Evolutionary conservation across 2,113 vertebrate genomes (phyloP).

Genomic region (Tyrannus savana): DNA sequence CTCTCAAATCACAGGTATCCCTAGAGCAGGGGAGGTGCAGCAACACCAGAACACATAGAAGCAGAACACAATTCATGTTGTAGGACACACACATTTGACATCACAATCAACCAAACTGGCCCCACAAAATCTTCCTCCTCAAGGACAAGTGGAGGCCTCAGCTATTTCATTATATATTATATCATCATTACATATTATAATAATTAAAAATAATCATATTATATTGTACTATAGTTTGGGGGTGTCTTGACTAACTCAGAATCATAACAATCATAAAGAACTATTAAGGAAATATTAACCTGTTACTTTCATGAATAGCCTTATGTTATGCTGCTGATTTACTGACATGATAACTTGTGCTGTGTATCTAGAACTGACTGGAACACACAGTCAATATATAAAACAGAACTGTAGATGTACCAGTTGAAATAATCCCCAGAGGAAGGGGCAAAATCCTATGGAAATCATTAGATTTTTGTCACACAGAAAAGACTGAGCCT

Average conservation of each 20-base stretch:
- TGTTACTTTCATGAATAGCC: neutral
- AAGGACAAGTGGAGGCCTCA: neutral
- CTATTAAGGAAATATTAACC: neutral
- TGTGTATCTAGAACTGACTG: neutral
- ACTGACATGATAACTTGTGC: accelerated
- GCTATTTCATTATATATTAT: neutral
- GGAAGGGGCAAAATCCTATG: neutral
- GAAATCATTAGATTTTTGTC: neutral
- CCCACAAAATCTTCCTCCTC: neutral
- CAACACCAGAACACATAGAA: accelerated
- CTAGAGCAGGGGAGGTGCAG: neutral
- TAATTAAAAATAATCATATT: no score
- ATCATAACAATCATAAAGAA: neutral
- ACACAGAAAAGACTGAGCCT: neutral
- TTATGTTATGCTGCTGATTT: neutral
- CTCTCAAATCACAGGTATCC: neutral
- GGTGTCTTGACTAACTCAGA: neutral
- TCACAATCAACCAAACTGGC: neutral
- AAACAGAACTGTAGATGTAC: neutral
- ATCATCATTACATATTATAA: neutral
- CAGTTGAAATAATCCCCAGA: neutral
- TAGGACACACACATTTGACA: neutral
- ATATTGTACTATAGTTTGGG: neutral
- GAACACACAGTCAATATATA: neutral
- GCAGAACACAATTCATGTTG: neutral